Evolutionary conservation across 1,140 invertebrate species (phyloP), one percentile per base, ranked within the genome.

Genomic region (Leptoteleia sp.): DNA sequence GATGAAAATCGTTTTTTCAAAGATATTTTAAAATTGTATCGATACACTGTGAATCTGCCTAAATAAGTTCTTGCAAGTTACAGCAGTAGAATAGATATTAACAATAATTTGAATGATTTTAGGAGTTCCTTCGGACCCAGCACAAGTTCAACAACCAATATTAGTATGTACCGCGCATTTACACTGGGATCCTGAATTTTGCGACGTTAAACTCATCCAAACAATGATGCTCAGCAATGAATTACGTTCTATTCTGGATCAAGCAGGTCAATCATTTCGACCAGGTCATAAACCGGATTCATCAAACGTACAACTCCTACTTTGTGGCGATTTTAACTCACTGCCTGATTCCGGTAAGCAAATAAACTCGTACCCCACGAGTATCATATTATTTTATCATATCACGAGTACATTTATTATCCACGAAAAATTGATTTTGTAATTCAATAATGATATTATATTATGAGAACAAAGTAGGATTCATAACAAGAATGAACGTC

Each of bases 131-230:
- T 90, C 92, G 19, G 95, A 97, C 82, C 91, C 93, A 47, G 91
- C 91, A 37, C 93, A 94, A 87, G 90, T 94, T 64, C 93, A 94
- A 75, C 97, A 97, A 85, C 95, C 95, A 16, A 91, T 99, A 61
- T 91, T 99, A 59, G 97, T 99, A 19, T 98, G 97, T 85, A 99
- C 98, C 3, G 98, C 98, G 27, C 99, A 99, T 90, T 98, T 99
- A 68, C 98, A 99, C 90, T 99, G 98, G 99, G 98, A 99, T 92
- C 99, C 99, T 1, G 98, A 99, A 90, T 99, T 95, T 88, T 99
- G 97, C 84, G 99, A 99, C 90, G 99, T 99, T n/a, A 99, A 99
- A 90, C 91, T 99, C 0, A 99, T 99, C 72, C 99, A 99, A 89
- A 99, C 96, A 15, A 99, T 99, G 96, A 99, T 99, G 98, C 90